Conservation (phyloP, 2,113 vertebrate species). For the Leptobrachium ailaonicum region DNA sequence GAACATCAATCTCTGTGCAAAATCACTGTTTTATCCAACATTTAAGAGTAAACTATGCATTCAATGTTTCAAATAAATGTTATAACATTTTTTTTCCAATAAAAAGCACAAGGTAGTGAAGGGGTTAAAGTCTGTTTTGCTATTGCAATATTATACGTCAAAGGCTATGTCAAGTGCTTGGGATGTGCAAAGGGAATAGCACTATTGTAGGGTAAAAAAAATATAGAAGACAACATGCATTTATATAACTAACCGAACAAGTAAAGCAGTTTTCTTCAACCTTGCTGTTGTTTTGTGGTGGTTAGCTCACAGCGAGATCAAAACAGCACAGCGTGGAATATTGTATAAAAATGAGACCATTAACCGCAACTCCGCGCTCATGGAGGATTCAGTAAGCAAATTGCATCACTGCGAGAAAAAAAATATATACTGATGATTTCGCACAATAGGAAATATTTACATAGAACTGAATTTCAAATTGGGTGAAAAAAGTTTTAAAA, state of each 20-base stretch:
- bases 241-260: slow-evolving; percentile 41
- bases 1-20: too few species aligned
- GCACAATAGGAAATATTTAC: slow-evolving; percentile 14
- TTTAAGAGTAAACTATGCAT: too few species aligned
- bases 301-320: slow-evolving; percentile 23
- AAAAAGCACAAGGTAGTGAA: too few species aligned
- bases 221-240: background rate
- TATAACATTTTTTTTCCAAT: background rate
- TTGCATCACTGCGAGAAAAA: background rate
- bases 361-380: slow-evolving; percentile 22
- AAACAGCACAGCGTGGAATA: slow-evolving; percentile 48
- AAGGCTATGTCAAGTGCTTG: background rate
- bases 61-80: too few species aligned
- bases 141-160: background rate
- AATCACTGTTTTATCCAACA: too few species aligned
- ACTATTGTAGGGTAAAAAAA: slow-evolving; percentile 8
- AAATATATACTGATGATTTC: slow-evolving; percentile 3
- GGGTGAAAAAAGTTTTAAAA: too few species aligned
- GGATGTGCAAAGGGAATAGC: background rate
- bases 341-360: slow-evolving; percentile 41
- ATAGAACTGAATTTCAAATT: background rate
- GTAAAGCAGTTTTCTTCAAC: slow-evolving; percentile 18
- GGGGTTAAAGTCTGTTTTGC: background rate
- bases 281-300: slow-evolving; percentile 24
- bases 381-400: slow-evolving; percentile 31